Percentiles rank a stretch among this genome's conserved stretches.
Evolutionary conservation across 2,113 vertebrate species (phyloP).

Genomic region (Passerina amoena): DNA sequence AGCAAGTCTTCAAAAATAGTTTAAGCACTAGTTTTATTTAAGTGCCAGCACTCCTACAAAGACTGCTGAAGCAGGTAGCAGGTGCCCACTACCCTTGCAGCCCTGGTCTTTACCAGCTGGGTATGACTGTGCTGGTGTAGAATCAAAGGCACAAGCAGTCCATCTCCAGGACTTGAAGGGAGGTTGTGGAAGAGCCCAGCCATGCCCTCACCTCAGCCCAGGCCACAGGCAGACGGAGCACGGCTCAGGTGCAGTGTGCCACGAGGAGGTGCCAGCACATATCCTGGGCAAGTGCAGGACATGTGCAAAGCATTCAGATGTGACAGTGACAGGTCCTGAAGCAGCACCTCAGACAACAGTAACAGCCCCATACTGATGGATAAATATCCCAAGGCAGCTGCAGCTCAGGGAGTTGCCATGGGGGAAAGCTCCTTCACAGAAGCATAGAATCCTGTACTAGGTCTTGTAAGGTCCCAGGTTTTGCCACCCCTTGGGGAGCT

Average conservation of each 20-base stretch:
- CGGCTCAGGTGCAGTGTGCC: accelerated
- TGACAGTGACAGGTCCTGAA: neutral
- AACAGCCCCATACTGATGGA: neutral
- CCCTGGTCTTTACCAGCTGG: neutral
- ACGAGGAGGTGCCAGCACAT: neutral
- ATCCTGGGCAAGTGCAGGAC: neutral
- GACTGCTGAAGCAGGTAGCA: neutral
- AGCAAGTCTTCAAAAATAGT: neutral
- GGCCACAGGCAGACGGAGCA: neutral
- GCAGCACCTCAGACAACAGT: neutral
- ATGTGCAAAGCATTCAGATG: accelerated
- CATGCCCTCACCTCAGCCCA: neutral
- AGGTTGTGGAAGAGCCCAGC: neutral
- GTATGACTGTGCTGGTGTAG: neutral
- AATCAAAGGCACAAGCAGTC: neutral
- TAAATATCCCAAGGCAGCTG: neutral
- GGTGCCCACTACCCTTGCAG: neutral
- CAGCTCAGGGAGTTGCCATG: neutral
- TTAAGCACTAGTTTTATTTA: neutral
- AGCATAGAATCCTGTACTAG: neutral
- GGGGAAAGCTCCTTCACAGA: neutral
- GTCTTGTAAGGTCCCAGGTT: neutral
- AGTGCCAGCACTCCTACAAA: neutral
- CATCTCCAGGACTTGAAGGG: neutral
- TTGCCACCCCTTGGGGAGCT: neutral